A percentile compares a stretch with the other conserved stretches of the same genome.
Evolutionary conservation across 2,888 invertebrate genomes (phyloP).

Genomic region (Druceiella hillmani): DNA sequence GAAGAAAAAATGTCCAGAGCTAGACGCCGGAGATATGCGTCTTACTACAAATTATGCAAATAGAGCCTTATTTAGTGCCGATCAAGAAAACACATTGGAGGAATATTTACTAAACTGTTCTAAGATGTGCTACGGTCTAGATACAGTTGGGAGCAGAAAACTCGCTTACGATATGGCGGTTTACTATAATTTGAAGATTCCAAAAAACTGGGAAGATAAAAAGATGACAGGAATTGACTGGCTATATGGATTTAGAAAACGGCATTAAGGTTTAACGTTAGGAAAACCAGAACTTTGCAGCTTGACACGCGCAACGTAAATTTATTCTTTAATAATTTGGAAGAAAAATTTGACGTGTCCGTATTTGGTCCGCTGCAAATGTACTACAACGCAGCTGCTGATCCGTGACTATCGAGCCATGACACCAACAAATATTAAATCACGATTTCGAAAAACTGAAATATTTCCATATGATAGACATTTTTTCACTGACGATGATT

Average conservation of each 20-base stretch:
- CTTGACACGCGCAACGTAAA: slow-evolving; percentile 19
- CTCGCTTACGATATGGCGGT: slow-evolving; percentile 23
- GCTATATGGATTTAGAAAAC: slow-evolving; percentile 12
- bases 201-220: no score
- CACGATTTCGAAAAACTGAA: slow-evolving; percentile 26
- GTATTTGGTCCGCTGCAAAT: slow-evolving; percentile 31
- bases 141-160: slow-evolving; percentile 14
- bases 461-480: slow-evolving; percentile 28
- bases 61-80: slow-evolving; percentile 10
- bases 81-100: slow-evolving; percentile 13
- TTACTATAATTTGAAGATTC: no score
- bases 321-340: slow-evolving; percentile 25
- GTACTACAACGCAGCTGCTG: no score
- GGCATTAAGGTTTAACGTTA: slow-evolving; percentile 19
- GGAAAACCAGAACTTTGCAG: slow-evolving; percentile 25
- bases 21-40: slow-evolving; percentile 8
- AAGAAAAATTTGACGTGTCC: slow-evolving; percentile 28
- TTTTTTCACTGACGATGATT: slow-evolving; percentile 28
- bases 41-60: slow-evolving; percentile 15
- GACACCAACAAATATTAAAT: slow-evolving; percentile 30
- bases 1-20: slow-evolving; percentile 11
- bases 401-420: slow-evolving; percentile 20
- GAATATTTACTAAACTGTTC: slow-evolving; percentile 13
- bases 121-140: slow-evolving; percentile 21
- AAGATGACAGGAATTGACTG: slow-evolving; percentile 15